A percentile compares a stretch with the other conserved stretches of the same genome.
phyloP scores from a whole-genome alignment of 2,797 vertebrate genomes.

The Pogonophryne albipinna region DNA sequence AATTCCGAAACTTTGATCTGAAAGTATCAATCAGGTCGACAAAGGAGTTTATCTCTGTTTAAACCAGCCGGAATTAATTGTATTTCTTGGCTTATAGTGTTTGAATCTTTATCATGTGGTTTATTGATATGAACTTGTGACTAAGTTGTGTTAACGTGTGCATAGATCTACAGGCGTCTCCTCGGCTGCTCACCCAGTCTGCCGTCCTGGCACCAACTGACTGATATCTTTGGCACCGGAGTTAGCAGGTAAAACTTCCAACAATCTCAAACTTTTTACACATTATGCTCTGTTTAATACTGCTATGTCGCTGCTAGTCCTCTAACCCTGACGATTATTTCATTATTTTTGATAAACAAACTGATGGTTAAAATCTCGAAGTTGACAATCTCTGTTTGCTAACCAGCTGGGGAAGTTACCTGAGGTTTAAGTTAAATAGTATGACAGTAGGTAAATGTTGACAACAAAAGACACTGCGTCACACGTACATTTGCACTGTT shows the following conservation, averaged over 20 bases:
- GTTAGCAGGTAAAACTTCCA: constrained; percentile 76
- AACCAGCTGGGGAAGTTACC: constrained; percentile 16
- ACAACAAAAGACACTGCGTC: background rate
- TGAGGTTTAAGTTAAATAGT: constrained; percentile 32
- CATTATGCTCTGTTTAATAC: too few relatives aligned
- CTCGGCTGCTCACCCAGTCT: constrained; percentile 20
- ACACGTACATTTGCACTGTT: background rate
- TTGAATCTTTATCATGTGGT: rapidly evolving
- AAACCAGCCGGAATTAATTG: rapidly evolving
- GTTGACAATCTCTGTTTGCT: background rate
- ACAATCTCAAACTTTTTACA: constrained; percentile 18
- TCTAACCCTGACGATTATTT: background rate
- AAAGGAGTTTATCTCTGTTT: rapidly evolving
- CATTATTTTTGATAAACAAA: background rate
- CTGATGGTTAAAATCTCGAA: background rate
- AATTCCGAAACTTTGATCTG: constrained; percentile 22
- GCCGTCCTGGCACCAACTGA: constrained; percentile 72
- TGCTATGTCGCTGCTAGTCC: too few relatives aligned
- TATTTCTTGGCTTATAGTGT: rapidly evolving
- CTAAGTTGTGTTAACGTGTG: constrained; percentile 60
- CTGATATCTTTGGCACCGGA: constrained; percentile 35
- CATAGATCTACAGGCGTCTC: constrained; percentile 54
- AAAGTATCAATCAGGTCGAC: background rate
- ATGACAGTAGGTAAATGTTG: constrained; percentile 23
- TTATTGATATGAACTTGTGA: background rate